A percentile compares a stretch with the other conserved stretches of the same genome.
These are phyloP conservation scores for Onychomys torridus DNA, from an alignment of 2,797 vertebrate species.

Conservation along the genomic window DNA sequence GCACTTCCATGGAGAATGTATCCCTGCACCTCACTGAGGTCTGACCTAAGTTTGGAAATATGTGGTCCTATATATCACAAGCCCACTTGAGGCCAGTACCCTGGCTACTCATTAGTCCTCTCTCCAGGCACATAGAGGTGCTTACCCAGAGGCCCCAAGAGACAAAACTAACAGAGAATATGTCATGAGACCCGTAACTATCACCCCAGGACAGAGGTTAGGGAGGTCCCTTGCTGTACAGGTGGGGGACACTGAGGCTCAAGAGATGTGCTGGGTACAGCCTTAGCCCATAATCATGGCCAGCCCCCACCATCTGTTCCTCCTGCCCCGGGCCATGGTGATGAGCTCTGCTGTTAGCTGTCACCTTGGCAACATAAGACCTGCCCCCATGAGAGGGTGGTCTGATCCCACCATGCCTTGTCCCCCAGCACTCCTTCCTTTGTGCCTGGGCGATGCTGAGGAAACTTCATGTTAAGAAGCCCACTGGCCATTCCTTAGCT, in stretches of 20 bases:
- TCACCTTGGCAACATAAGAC: background rate
- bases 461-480: background rate
- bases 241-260: background rate
- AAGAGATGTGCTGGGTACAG: background rate
- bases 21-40: background rate
- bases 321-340: background rate
- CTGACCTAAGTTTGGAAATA: accelerated
- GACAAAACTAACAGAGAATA: accelerated
- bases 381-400: accelerated
- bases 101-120: accelerated
- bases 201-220: too few species aligned
- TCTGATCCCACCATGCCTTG: background rate
- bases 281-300: background rate
- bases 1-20: accelerated
- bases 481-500: accelerated
- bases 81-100: background rate
- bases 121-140: accelerated
- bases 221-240: too few species aligned
- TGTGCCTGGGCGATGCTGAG: background rate
- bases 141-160: background rate
- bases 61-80: background rate
- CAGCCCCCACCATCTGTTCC: background rate
- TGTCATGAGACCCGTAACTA: accelerated
- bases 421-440: accelerated
- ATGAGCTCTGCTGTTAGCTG: background rate